Percentiles rank a stretch among this genome's conserved stretches.
Conservation (phyloP, 2,888 invertebrate species). For the Diadegma fenestrale region DNA sequence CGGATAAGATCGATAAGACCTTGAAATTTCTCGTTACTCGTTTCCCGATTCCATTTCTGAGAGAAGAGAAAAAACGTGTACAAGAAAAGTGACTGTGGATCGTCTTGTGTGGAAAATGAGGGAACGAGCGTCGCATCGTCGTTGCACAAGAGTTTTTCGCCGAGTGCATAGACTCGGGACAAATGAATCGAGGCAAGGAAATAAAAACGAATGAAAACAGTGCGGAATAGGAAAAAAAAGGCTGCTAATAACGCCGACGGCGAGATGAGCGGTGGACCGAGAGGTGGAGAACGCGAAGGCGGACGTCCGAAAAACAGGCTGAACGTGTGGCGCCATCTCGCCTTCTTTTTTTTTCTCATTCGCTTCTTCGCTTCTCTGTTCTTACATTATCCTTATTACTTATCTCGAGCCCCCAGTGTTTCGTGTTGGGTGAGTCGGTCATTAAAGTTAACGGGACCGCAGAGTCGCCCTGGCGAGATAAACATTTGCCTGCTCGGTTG, state of each 20-base stretch:
- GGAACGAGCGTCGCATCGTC: constrained; percentile 37
- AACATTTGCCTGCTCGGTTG: constrained; percentile 47
- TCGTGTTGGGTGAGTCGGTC: constrained; percentile 64
- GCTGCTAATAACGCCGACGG: constrained; percentile 58
- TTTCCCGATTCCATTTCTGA: not conserved
- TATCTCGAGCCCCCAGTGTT: constrained; percentile 69
- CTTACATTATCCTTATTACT: constrained; percentile 71
- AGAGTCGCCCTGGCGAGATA: constrained; percentile 54
- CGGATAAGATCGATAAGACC: not conserved
- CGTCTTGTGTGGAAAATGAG: not conserved
- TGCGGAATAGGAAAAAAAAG: constrained; percentile 39
- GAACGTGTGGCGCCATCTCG: constrained; percentile 72
- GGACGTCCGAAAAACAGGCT: constrained; percentile 70
- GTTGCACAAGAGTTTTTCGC: not conserved
- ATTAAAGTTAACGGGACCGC: constrained; percentile 68
- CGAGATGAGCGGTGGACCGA: constrained; percentile 28
- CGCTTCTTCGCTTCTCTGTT: constrained; percentile 54
- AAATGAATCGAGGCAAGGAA: constrained; percentile 44
- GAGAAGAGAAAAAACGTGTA: not conserved
- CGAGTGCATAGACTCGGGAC: constrained; percentile 29
- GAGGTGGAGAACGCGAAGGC: constrained; percentile 57
- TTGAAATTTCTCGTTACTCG: not conserved
- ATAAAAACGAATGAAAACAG: constrained; percentile 16
- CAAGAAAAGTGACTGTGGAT: no score
- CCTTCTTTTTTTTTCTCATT: constrained; percentile 63